Percentiles rank a stretch among this genome's conserved stretches.
phyloP scores from a whole-genome alignment of 1,140 invertebrate species.

The Temnothorax curvispinosus region DNA sequence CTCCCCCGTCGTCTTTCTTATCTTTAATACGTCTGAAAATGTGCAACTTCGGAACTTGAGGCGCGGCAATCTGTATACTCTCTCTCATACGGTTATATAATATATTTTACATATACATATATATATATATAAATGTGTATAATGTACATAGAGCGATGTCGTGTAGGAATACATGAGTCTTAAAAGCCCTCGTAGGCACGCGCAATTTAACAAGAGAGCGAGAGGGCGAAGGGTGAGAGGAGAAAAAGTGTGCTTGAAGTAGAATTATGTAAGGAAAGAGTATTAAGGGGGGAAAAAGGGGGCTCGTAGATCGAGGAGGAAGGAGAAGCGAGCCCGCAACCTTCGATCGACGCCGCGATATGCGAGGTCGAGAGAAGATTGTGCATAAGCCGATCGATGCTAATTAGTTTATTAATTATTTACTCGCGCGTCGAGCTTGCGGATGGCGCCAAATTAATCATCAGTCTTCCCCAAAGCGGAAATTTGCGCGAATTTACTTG shows the following conservation, averaged over 20 bases:
- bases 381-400: constrained; percentile 39
- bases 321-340: neutral
- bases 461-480: constrained; percentile 2
- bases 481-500: constrained; percentile 11
- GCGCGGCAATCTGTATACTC: neutral
- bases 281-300: neutral
- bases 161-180: constrained; percentile 16
- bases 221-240: neutral
- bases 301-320: neutral
- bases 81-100: constrained; percentile 4
- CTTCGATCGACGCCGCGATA: constrained; percentile 19
- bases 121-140: neutral
- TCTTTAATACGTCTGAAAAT: neutral
- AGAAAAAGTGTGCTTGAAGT: neutral
- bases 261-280: neutral
- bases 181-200: constrained; percentile 22
- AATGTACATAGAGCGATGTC: constrained; percentile 5
- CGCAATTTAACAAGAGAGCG: constrained; percentile 10
- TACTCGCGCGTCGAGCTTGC: constrained; percentile 25
- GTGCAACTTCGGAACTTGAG: neutral
- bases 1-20: neutral
- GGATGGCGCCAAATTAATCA: constrained; percentile 42
- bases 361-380: constrained; percentile 4
- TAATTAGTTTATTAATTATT: constrained; percentile 55
- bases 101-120: constrained; percentile 28